These are phyloP conservation scores for Acanthis flammea DNA, from an alignment of 2,797 vertebrate genomes.

Conservation along the genomic window DNA sequence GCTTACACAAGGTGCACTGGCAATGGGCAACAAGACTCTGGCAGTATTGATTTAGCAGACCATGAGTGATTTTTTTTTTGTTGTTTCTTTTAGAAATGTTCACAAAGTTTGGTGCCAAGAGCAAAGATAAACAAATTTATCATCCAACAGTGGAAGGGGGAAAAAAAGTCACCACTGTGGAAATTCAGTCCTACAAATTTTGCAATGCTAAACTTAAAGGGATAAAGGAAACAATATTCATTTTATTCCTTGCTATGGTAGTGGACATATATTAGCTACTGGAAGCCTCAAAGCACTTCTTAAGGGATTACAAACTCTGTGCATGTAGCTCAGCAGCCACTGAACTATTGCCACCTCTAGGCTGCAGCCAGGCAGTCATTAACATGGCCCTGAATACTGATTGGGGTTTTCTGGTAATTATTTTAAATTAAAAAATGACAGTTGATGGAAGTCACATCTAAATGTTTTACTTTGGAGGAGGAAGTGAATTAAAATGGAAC, in stretches of 20 bases:
- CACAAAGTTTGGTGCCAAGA: conserved; percentile 40
- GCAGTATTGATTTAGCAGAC: conserved; percentile 29
- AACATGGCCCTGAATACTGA: neutral
- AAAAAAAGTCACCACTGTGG: neutral
- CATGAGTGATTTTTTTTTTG: neutral
- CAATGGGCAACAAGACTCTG: neutral
- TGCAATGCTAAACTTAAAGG: neutral
- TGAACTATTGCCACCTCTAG: conserved; percentile 24
- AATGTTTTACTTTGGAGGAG: neutral
- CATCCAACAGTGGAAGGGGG: neutral
- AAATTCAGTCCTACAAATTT: conserved; percentile 12
- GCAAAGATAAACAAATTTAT: conserved; percentile 37
- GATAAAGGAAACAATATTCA: neutral
- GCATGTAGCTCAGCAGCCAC: neutral
- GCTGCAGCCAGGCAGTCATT: neutral
- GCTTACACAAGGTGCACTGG: conserved; percentile 17
- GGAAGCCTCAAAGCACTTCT: conserved; percentile 19
- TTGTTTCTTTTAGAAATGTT: conserved; percentile 54
- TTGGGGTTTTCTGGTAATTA: neutral
- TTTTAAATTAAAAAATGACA: conserved; percentile 25
- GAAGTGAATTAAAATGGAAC: neutral
- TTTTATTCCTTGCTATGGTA: neutral
- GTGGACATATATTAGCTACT: neutral
- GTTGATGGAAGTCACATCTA: neutral
- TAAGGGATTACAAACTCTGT: conserved; percentile 22